Base-by-base conservation (phyloP, 2,797 vertebrate species). In the Rhinophrynus dorsalis region DNA sequence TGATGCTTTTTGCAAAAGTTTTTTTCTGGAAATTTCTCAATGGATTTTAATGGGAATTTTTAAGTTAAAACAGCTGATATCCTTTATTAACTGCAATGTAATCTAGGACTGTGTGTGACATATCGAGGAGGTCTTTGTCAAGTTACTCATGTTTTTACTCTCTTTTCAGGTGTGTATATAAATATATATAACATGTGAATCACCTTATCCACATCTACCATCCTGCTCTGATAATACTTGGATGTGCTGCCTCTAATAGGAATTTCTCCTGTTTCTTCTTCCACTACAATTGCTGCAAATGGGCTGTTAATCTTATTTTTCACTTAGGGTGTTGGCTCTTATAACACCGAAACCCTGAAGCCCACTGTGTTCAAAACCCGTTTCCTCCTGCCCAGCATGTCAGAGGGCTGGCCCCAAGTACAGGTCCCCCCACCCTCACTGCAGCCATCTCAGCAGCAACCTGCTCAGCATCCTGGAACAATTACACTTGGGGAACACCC, bases 391-490 rank as follows among this genome's bases (percentile, higher is more conserved):
- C 82, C 85, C 83, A 89, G 84, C 76, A 91, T 91, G 90, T 90
- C 90, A 18, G 90, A 91, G 79, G 88, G 80, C 79, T 91, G 90
- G 90, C 44, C 68, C 12, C 86, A 87, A 73, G 88, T 88, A 74
- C 88, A 78, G 0, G 75, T 78, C 0, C 67, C 67, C 1, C 62
- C 65, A 11, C 79, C 82, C 2, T 83, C 84, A 1, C 82, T 84
- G 71, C 80, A 77, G 66, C 76, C 75, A 0, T 80, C 77, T 23
- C 79, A 76, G 0, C 87, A 93, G 0, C 96, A 93, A 74, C 84
- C 83, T 6, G 94, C 96, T 79, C 96, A 98, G 80, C 96, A 98
- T 48, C 47, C 93, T 0, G 96, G 94, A 11, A 84, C 93, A n/a
- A 90, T 94, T 0, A 78, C 95, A 70, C 91, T 93, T 0, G 90